Evolutionary conservation across 2,113 vertebrate genomes (phyloP).

Genomic region (Tupaia tana): DNA sequence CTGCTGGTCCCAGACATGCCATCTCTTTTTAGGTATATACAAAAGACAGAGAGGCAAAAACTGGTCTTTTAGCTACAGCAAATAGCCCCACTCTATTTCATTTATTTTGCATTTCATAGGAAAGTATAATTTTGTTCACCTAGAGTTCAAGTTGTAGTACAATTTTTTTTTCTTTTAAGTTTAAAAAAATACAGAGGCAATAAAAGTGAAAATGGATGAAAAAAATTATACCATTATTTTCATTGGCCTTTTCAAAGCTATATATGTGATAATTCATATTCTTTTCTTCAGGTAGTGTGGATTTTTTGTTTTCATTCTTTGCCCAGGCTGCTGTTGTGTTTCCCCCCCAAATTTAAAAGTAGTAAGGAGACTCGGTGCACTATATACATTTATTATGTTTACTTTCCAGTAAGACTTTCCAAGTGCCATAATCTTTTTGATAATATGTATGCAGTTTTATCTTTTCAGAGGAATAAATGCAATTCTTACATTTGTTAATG

Average conservation of each 20-base stretch:
- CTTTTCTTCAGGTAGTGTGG: background rate
- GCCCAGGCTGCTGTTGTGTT: background rate
- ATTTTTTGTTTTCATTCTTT: background rate
- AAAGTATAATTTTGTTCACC: conserved; percentile 46
- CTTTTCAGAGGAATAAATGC: conserved; percentile 41
- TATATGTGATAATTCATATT: background rate
- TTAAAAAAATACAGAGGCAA: background rate
- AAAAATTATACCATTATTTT: conserved; percentile 32
- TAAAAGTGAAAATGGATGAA: conserved; percentile 21
- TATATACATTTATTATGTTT: conserved; percentile 17
- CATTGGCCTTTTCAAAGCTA: conserved; percentile 29
- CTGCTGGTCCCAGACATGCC: too few species aligned
- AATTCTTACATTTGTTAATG: conserved; percentile 16
- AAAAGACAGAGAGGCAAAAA: conserved; percentile 61
- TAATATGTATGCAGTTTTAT: conserved; percentile 1
- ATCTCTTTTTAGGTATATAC: background rate
- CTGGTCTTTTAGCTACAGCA: conserved; percentile 34
- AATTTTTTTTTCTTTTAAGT: background rate
- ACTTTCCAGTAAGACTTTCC: conserved; percentile 27
- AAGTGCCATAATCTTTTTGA: conserved; percentile 43
- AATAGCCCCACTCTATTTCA: background rate
- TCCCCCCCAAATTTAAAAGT: conserved; percentile 22
- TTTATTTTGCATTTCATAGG: background rate
- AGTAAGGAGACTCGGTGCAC: background rate
- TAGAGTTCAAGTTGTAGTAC: background rate